Evolutionary conservation across 2,888 invertebrate species (phyloP), one percentile per base, ranked within the genome.

Genomic region (Anthrax anthrax): DNA sequence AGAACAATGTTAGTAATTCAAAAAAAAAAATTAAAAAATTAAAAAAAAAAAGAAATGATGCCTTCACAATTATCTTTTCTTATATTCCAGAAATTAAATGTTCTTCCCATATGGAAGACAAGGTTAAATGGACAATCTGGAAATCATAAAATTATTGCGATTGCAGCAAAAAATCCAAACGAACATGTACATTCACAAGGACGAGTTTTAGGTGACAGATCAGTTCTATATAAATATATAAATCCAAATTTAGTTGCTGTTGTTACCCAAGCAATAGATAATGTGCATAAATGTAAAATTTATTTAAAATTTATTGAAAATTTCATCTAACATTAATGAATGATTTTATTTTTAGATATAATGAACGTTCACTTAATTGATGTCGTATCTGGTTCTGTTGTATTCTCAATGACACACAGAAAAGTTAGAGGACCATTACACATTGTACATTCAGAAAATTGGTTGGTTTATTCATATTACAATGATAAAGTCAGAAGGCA

Each of bases 211-310:
- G 85, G 86, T 34, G 97, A 98, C 72, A 78, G 98, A 51, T 90
- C 90, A 56, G 98, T 99, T 45, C 78, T 97, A 36, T 98, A 98
- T 73, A 99, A 98, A 70, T 97, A 99, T 68, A 78, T 89, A 55
- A 98, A 98, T 74, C 98, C 98, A 27, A 98, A 98, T 72, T 73
- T 98, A 53, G 80, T 95, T 51, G 88, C 89, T 14, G 75, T 95
- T 51, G 76, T 87, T 23, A 84, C 89, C 0, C 77, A 87, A 60
- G 81, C 82, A 29, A 74, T 78, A 16, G 87, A 89, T 60, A 74
- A 75, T 10, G 63, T 78, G 44, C 81, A 86, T 56, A 88, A 87
- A 73, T 77, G 84, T 84, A 63, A 54, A 9, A 4, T 14, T 34
- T 14, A 34, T 23, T 23, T 17, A 38, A 16, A 38, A 38, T 17